Percentiles rank a stretch among this genome's conserved stretches.
Evolutionary conservation across 2,797 vertebrate genomes (phyloP).

Genomic region (Paramormyrops hopkinsi): DNA sequence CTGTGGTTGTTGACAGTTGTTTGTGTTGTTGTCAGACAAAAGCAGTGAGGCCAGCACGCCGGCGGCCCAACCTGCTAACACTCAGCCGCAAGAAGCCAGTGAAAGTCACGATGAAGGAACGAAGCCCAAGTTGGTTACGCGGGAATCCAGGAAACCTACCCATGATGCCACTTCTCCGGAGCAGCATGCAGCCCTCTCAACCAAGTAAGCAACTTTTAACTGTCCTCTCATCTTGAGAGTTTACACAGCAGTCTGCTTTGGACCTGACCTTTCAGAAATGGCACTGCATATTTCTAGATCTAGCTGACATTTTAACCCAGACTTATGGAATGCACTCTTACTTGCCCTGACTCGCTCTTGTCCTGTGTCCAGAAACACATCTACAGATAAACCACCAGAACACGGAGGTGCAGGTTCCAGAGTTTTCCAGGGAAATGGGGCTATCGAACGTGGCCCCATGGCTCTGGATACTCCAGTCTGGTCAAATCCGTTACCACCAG

Average conservation of each 20-base stretch:
- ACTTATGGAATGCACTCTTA: not conserved
- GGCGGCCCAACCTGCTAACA: not conserved
- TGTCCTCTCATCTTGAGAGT: not conserved
- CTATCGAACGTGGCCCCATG: conserved; percentile 42
- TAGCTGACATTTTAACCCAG: not conserved
- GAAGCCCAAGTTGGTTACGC: not conserved
- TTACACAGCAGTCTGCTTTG: not conserved
- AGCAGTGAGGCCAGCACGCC: not conserved
- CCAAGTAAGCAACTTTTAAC: conserved; percentile 27
- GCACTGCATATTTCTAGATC: not conserved
- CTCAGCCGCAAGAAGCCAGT: not conserved
- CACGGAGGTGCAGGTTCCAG: conserved; percentile 39
- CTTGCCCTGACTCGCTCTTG: not conserved
- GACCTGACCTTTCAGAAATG: not conserved
- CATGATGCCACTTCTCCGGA: conserved; percentile 31
- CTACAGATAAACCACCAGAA: not conserved
- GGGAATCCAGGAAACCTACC: not conserved
- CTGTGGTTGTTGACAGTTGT: not conserved
- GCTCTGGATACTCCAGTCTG: conserved; percentile 54
- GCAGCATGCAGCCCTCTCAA: not conserved
- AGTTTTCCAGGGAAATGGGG: conserved; percentile 52
- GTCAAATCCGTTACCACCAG: conserved; percentile 39
- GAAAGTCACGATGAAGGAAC: conserved; percentile 16
- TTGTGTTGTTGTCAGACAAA: conserved; percentile 12
- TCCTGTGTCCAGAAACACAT: conserved; percentile 27